These are phyloP conservation scores for Eupithecia dodoneata DNA, from an alignment of 2,888 invertebrate species.

Conservation along the genomic window DNA sequence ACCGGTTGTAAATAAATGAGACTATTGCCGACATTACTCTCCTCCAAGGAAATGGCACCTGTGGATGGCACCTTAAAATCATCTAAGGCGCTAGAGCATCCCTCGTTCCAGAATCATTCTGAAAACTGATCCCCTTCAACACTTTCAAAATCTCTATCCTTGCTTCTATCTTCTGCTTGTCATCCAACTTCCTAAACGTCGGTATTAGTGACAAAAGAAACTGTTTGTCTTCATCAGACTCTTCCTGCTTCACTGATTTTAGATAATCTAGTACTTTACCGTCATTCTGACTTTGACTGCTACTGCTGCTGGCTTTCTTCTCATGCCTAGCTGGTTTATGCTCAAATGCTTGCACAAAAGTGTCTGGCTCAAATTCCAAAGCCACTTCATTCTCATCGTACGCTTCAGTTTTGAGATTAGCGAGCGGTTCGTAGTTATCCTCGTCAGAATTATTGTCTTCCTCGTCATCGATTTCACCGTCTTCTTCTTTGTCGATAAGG, in stretches of 20 bases:
- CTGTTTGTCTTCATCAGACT: slow-evolving; percentile 62
- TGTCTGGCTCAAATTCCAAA: slow-evolving; percentile 19
- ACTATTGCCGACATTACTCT: not conserved
- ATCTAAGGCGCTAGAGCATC: slow-evolving; percentile 2
- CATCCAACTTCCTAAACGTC: slow-evolving; percentile 59
- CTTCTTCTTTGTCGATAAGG: slow-evolving; percentile 41
- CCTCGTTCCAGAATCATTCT: slow-evolving; percentile 39
- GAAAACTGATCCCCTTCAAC: slow-evolving; percentile 57
- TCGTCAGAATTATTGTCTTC: slow-evolving; percentile 26
- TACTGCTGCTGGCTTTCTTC: slow-evolving; percentile 11
- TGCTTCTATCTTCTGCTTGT: slow-evolving; percentile 63
- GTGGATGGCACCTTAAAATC: not conserved
- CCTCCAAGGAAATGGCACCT: not conserved
- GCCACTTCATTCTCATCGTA: slow-evolving; percentile 23
- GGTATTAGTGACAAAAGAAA: slow-evolving; percentile 65
- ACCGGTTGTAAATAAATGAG: not conserved
- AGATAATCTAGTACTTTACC: slow-evolving; percentile 57
- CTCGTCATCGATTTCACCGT: slow-evolving; percentile 27
- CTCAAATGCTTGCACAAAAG: slow-evolving; percentile 25
- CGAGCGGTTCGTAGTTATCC: slow-evolving; percentile 29
- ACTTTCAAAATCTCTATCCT: slow-evolving; percentile 64
- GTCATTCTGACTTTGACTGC: slow-evolving; percentile 45
- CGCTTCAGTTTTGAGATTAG: slow-evolving; percentile 28
- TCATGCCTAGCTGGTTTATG: slow-evolving; percentile 10
- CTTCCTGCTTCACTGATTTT: slow-evolving; percentile 34